Conservation (phyloP, 2,113 vertebrate species). For the Pterocles burchelli region DNA sequence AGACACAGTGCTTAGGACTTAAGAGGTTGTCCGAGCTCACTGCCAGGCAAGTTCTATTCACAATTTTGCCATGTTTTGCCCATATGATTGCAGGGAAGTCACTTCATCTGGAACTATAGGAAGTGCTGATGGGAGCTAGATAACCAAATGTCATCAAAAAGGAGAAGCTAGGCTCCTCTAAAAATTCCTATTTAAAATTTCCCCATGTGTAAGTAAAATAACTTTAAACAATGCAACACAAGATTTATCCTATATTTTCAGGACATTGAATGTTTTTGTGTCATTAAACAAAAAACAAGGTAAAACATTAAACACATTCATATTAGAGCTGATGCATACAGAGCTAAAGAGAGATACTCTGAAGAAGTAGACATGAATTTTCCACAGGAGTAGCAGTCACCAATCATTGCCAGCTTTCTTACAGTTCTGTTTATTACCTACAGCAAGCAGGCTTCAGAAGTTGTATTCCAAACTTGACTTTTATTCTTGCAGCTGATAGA, state of each 20-base stretch:
- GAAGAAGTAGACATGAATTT: not conserved
- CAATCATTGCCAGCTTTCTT: not conserved
- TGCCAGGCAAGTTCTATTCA: not conserved
- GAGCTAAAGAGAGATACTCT: not conserved
- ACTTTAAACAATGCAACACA: not conserved
- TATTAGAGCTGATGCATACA: not conserved
- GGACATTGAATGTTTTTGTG: not conserved
- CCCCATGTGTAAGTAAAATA: not conserved
- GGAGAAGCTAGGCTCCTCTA: not conserved
- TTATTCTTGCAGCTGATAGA: not conserved
- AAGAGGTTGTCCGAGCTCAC: not conserved
- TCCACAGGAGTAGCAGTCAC: not conserved
- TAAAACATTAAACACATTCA: not conserved
- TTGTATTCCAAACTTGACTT: not conserved
- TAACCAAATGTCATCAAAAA: not conserved
- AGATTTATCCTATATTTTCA: not conserved
- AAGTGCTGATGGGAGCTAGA: not conserved
- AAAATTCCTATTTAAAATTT: not conserved
- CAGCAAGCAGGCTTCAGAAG: not conserved
- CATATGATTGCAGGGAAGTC: not conserved
- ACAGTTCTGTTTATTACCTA: not conserved
- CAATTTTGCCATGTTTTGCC: not conserved
- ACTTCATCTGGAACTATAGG: not conserved
- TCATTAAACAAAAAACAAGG: not conserved
- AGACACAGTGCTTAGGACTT: not conserved